Base-by-base conservation (phyloP, 2,888 invertebrate species). In the Tetranychus truncatus region DNA sequence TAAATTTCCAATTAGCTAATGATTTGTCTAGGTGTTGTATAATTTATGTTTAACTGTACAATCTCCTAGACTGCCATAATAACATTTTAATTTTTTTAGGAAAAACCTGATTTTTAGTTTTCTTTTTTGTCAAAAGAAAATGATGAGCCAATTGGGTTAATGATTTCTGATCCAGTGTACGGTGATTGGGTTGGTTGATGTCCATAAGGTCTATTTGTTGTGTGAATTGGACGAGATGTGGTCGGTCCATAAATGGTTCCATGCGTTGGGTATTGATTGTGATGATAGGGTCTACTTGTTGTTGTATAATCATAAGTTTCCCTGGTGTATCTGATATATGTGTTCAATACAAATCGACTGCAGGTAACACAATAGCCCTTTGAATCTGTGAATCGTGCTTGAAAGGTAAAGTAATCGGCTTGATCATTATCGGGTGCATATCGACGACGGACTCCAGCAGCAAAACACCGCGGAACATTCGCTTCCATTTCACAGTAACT, bases 381-480 rank as follows among this genome's bases (percentile, higher is more conserved):
- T 69, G 20, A 24, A 24, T 69, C 69, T 1, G 21, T 20, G 8
- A 69, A 69, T 69, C 34, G 20, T 11, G 34, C 69, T 11, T 9
- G 20, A 24, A 69, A 69, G 20, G 21, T 20, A 69, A 24, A 69
- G 21, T 24, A 24, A 20, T 69, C 69, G 11, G 20, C 20, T 6
- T 11, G 20, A 1, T 69, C 20, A 20, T 69, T 21, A 21, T 9
- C 69, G 6, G 69, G 69, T 20, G 11, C 20, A 20, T 69, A 24
- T 8, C 34, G 20, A 11, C 69, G 20, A 24, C 69, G 69, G 6
- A 24, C 69, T 20, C 20, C 69, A 24, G 69, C 69, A 11, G 69
- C 18, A 69, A 69, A 69, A 24, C 69, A 69, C 20, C 69, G 69
- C 5, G 69, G 69, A 11, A 69, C 69, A 24, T 69, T 69, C 34